Percentiles rank a stretch among this genome's conserved stretches.
Evolutionary conservation across 2,113 vertebrate genomes (phyloP).

Genomic region (Sylvia atricapilla): DNA sequence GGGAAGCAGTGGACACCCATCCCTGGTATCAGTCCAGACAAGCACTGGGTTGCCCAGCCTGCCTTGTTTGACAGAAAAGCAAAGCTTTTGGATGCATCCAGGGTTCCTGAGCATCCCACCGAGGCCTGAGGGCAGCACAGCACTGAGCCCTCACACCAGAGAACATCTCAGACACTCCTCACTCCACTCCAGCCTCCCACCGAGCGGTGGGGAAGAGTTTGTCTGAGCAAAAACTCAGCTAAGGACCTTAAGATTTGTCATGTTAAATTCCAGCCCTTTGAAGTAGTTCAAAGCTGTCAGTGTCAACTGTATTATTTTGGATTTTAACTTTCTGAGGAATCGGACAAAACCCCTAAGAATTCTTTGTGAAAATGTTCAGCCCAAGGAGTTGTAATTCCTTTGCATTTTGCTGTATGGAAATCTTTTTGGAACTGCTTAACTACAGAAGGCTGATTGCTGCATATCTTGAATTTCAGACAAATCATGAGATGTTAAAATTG

Average conservation of each 20-base stretch:
- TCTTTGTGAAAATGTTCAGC: not conserved
- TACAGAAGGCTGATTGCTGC: not conserved
- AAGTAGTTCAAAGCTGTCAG: not conserved
- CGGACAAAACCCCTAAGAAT: conserved; percentile 22
- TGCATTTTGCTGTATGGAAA: not conserved
- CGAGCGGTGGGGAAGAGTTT: not conserved
- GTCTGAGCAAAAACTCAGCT: not conserved
- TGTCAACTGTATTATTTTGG: not conserved
- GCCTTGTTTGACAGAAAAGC: fast-evolving
- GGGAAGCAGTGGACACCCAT: not conserved
- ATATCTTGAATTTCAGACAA: conserved; percentile 27
- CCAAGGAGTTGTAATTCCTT: not conserved
- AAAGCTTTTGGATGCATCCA: not conserved
- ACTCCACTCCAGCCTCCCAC: not conserved
- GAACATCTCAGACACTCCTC: not conserved
- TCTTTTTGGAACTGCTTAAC: conserved; percentile 32
- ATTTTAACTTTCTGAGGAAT: conserved; percentile 48
- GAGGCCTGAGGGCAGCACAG: not conserved
- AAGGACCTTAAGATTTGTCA: not conserved
- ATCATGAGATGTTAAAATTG: conserved; percentile 44
- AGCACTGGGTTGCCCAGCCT: not conserved
- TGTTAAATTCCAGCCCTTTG: conserved; percentile 37
- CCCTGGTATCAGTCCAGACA: not conserved
- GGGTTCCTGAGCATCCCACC: not conserved
- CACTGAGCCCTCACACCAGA: fast-evolving